Base-by-base conservation (phyloP, 2,888 invertebrate species). In the Lasioglossum villosulum region DNA sequence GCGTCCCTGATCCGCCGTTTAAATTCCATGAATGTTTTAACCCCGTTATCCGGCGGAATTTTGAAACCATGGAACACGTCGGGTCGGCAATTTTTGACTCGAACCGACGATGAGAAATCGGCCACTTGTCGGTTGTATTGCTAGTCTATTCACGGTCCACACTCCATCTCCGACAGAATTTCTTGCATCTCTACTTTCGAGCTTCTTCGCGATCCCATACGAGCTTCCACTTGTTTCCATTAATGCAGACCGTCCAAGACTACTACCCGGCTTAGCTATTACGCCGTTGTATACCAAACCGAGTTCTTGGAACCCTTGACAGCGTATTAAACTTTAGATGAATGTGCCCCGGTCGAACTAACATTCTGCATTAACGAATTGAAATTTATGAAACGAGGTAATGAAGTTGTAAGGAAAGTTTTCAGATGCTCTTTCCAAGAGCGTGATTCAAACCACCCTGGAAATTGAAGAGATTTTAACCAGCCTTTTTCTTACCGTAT, bases 201-300 rank as follows among this genome's bases (percentile, higher is more conserved):
- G 37, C 37, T 37, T 37, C 37, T 68, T 37, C 68, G 34, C 37
- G 68, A 23, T n/a, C 12, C 23, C 68, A 23, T 10, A 23, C 10
- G 23, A 68, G 37, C 68, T 37, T 68, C 68, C 37, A 37, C 37
- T 68, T 37, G 37, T 68, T 68, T 68, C 68, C 68, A 34, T 68
- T 37, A 68, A 68, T 68, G 23, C 23, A 23, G 68, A 37, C 37
- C 37, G 10, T 16, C 63, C 68, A 37, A 23, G 10, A 10, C 23
- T 27, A 1, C 37, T 27, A 8, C 23, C 8, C 37, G 30, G 23
- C 68, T 37, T 4, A 23, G 34, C 68, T 68, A 37, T 68, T 23
- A 37, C 37, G 4, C 19, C 23, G 37, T 34, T 37, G 68, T 37
- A 37, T 68, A 68, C 68, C 5, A 23, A 37, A 37, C 23, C 23